Base-by-base conservation (phyloP, 2,797 vertebrate genomes). In the Tokudaia tokunoshimensis region DNA sequence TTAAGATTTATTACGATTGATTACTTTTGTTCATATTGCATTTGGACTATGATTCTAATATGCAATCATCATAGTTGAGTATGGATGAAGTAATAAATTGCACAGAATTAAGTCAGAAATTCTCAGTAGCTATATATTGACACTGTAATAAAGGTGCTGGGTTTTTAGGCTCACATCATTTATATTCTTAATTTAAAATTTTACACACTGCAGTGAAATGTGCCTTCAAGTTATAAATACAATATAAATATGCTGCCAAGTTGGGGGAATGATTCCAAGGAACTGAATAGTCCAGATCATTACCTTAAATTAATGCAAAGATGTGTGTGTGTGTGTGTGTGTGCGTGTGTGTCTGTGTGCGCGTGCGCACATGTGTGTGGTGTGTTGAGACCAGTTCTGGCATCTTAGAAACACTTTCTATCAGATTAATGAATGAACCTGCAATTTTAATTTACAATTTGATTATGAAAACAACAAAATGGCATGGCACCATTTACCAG, bases 181-280 rank as follows among this genome's bases (percentile, higher is more conserved):
- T 92, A 79, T 89, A 92, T 59, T 76, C 50, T 90, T 92, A 97
- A 93, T 95, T 95, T 89, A 97, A 94, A 96, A 79, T 92, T 94
- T 88, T 91, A 91, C 24, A 80, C 70, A 96, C 34, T 89, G 65
- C 4, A 91, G 65, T 92, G 88, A 96, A 96, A 89, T 91, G 67
- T 80, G n/a, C 52, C 79, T 95, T 92, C 76, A 92, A 96, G 44
- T 97, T 89, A 96, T 93, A 96, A 96, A 81, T 92, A 81, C 4
- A 92, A 24, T 88, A 79, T 95, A 96, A 94, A 94, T 61, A 80
- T 14, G 87, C 81, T 82, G 55, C 55, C 44, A 93, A 22, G 44
- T 59, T 17, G 91, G 34, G 34, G 26, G 26, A 93, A 92, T 85
- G 47, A 63, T 52, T 96, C 47, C 50, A 94, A 95, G 26, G 11